Evolutionary conservation across 2,888 invertebrate genomes (phyloP), one percentile per base, ranked within the genome.

Genomic region (Colostygia pectinataria): DNA sequence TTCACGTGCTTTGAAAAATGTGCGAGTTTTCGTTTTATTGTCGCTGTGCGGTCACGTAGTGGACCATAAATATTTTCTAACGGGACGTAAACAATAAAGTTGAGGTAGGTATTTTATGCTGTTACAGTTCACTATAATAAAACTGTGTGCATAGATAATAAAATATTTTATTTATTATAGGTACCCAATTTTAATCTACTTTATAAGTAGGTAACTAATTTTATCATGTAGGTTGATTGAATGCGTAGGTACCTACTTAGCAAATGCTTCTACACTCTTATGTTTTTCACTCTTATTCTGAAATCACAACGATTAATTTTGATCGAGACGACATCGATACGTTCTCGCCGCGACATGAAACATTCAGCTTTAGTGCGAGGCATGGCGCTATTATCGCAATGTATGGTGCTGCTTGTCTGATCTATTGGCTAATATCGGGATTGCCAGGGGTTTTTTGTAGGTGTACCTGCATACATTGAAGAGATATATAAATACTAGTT

Each of bases 1-100:
- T 86, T 76, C 78, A 71, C 61, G 66, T 56, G 59, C 62, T 71
- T 74, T 83, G 86, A 86, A 77, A 83, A 84, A 87, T 83, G 79
- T 72, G 63, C 57, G 63, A 59, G 61, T 53, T 62, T 59, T 59
- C 53, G 56, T 73, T 72, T 63, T 65, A 63, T 69, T 68, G 66
- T 58, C 54, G 45, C 53, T 41, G 53, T 57, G 50, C 57, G 63
- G 59, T 40, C 62, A 63, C 51, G 53, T 59, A 45, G 42, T 36
- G 33, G 38, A 48, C 51, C 53, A 40, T 55, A 54, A 59, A 57
- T 63, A 53, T 61, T 59, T 57, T 55, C 42, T 33, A 52, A 55
- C 49, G 38, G 29, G 13, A 50, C 45, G 41, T 51, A 43, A 55
- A 36, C 27, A 43, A 43, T 43, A 36, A 20, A 46, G 50, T 41